Evolutionary conservation across 2,888 invertebrate species (phyloP).

Genomic region (Danaus chrysippus): DNA sequence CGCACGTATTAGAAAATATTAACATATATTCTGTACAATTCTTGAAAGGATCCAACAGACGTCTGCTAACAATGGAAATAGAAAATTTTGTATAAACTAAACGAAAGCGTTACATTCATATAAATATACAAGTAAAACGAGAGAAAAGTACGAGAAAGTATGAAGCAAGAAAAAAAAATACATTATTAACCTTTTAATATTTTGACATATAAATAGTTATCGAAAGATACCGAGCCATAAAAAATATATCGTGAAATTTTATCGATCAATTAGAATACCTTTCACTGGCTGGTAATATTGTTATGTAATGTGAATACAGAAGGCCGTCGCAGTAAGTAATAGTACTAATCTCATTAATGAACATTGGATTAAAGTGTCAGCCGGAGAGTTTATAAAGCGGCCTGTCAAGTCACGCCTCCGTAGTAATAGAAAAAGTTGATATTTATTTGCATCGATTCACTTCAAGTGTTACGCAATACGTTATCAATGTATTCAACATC

Average conservation of each 20-base stretch:
- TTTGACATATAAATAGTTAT: neutral
- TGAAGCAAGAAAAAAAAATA: too few species aligned
- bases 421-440: conserved; percentile 25
- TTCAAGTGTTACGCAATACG: conserved; percentile 50
- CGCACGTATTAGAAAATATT: conserved; percentile 45
- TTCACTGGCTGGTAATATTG: conserved; percentile 17
- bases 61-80: neutral
- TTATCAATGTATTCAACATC: conserved; percentile 32
- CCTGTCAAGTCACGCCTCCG: conserved; percentile 50
- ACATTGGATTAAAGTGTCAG: conserved; percentile 46
- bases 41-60: conserved; percentile 4
- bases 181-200: neutral
- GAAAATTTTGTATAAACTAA: too few species aligned
- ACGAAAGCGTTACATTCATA: too few species aligned
- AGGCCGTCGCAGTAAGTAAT: conserved; percentile 19
- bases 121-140: too few species aligned
- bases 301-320: conserved; percentile 21
- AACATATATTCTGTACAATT: conserved; percentile 40
- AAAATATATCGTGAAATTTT: conserved; percentile 5
- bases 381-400: conserved; percentile 51
- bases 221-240: neutral
- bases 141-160: too few species aligned
- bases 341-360: conserved; percentile 49
- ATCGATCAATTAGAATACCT: conserved; percentile 23
- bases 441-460: conserved; percentile 35